Evolutionary conservation across 2,888 invertebrate genomes (phyloP).

Genomic region (Yponomeuta plumbellus): DNA sequence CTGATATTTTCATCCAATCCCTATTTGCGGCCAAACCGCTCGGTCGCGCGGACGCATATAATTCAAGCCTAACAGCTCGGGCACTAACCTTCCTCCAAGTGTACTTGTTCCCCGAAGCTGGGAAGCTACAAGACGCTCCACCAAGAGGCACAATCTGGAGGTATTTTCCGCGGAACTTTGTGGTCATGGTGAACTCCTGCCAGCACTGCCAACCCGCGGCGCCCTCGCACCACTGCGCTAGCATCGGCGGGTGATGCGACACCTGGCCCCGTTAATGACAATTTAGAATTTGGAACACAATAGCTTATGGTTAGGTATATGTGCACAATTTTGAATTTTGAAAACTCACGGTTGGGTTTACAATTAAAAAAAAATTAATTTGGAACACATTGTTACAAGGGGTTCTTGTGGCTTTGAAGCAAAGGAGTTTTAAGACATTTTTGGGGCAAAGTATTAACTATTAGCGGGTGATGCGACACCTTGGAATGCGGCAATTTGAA

Average conservation of each 20-base stretch:
- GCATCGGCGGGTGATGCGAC: slow-evolving; percentile 99
- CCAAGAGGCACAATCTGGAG: slow-evolving; percentile 90
- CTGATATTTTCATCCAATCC: too few relatives aligned
- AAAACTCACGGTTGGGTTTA: background rate
- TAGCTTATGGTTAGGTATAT: too few relatives aligned
- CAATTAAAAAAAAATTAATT: too few relatives aligned
- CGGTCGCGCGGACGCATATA: too few relatives aligned
- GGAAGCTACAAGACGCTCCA: slow-evolving; percentile 82
- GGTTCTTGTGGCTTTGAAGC: background rate
- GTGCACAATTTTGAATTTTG: too few relatives aligned
- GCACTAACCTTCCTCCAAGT: slow-evolving; percentile 91
- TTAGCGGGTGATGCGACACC: too few relatives aligned
- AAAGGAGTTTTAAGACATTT: background rate
- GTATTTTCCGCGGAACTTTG: slow-evolving; percentile 99
- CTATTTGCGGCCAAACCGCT: too few relatives aligned
- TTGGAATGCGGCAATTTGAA: too few relatives aligned
- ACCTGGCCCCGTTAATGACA: slow-evolving; percentile 65
- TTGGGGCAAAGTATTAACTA: background rate
- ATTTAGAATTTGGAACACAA: slow-evolving; percentile 12
- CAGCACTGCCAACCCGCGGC: slow-evolving; percentile 91
- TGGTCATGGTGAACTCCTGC: slow-evolving; percentile 99
- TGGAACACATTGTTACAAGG: too few relatives aligned
- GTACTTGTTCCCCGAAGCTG: slow-evolving; percentile 86
- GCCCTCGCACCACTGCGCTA: slow-evolving; percentile 96
- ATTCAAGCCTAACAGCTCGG: too few relatives aligned